Conservation (phyloP, 2,888 invertebrate genomes). For the Resseliella maxima region DNA sequence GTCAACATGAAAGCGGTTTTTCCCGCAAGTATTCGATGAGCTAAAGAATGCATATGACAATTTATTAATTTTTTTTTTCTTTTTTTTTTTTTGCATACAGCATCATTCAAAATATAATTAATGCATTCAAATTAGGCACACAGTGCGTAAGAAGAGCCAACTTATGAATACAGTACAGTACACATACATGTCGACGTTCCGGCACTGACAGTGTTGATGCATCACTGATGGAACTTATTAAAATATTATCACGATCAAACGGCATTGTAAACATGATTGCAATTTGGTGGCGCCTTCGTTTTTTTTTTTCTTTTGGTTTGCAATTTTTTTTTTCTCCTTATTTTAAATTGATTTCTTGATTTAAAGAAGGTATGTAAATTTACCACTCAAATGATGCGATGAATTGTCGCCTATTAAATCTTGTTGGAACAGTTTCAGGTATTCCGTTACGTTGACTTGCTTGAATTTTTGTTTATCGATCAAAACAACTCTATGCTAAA, state of each 20-base stretch:
- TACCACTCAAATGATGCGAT: background rate
- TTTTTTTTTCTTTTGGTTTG: background rate
- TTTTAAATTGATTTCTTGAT: background rate
- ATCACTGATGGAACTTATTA: constrained; percentile 74
- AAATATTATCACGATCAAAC: constrained; percentile 67
- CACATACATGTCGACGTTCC: constrained; percentile 70
- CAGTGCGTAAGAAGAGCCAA: background rate
- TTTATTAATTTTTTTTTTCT: too few species aligned
- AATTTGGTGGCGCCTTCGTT: background rate
- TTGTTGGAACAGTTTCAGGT: background rate
- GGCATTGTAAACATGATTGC: constrained; percentile 66
- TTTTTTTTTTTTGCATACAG: background rate
- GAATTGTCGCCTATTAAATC: background rate
- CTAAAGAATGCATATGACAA: too few species aligned
- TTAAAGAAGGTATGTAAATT: background rate
- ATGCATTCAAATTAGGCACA: background rate
- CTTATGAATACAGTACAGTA: background rate
- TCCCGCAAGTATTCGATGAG: too few species aligned
- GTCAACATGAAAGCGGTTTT: too few species aligned
- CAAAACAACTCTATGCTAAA: background rate
- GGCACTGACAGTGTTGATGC: constrained; percentile 72
- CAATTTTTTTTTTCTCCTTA: background rate
- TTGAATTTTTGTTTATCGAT: background rate
- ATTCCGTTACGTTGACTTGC: background rate
- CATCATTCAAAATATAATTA: background rate